Base-by-base conservation (phyloP, 2,888 invertebrate genomes). In the Nephrocerus scutellatus region DNA sequence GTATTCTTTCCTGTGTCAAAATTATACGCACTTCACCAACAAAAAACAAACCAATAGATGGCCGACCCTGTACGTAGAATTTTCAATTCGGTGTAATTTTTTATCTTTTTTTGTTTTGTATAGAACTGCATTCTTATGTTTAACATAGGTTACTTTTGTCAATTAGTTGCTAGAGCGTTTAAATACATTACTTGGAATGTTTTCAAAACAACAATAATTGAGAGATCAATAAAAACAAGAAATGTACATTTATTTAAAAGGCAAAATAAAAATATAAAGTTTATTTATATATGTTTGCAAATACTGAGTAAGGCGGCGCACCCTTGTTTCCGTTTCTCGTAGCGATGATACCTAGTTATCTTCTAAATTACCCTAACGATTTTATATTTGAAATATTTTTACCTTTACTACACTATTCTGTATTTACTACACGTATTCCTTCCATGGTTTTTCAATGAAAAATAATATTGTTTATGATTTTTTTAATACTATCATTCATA, bases 341-440 rank as follows among this genome's bases (percentile, higher is more conserved):
- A 30, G 21, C n/a, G n/a, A n/a, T n/a, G n/a, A n/a, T n/a, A n/a
- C 13, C 14, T 24, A 16, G n/a, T 5, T 15, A 23, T 35, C 20
- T 28, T 9, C 24, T 35, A 43, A 46, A 39, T 43, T 43, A 46
- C 43, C 33, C 46, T 46, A 43, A 32, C 41, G 41, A 43, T 36
- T 35, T 43, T 35, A 36, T 40, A 34, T 30, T 36, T 45, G 39
- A 39, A 25, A 35, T 41, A 30, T 36, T 41, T 23, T 35, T 42
- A 23, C 42, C 34, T 33, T 36, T 28, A 22, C 38, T 26, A 24
- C 40, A 46, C 43, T 43, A 43, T 38, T 46, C n/a, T n/a, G n/a
- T n/a, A n/a, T n/a, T n/a, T n/a, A n/a, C n/a, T n/a, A n/a, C 43
- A 43, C 41, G 43, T 46, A 43, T 41, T 46, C 41, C 26, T 40